phyloP scores from a whole-genome alignment of 2,113 vertebrate genomes.

The Coptodon bakossiorum region DNA sequence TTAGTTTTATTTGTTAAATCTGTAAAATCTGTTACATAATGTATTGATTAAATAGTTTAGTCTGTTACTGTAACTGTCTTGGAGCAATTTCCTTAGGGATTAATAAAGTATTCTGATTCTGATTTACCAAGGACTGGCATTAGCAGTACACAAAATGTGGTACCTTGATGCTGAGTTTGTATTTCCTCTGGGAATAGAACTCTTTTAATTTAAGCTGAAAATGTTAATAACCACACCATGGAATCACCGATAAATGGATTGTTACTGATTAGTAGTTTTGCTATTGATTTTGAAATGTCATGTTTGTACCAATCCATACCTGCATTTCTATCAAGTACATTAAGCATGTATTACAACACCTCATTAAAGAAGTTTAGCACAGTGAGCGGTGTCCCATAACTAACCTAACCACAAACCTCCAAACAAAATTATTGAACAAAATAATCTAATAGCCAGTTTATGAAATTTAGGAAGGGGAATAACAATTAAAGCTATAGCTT shows the following conservation, averaged over 20 bases:
- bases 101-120: not conserved
- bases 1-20: not conserved
- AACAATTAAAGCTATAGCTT: not conserved
- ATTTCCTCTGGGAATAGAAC: not conserved
- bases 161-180: not conserved
- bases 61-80: not conserved
- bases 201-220: not conserved
- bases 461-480: not conserved
- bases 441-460: not conserved
- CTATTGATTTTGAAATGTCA: not conserved
- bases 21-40: not conserved
- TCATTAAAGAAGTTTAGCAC: not conserved
- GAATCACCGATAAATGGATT: not conserved
- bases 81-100: not conserved
- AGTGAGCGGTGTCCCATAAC: not conserved
- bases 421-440: not conserved
- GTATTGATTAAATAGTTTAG: not conserved
- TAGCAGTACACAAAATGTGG: not conserved
- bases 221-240: no score
- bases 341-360: not conserved
- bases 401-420: not conserved
- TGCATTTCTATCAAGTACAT: not conserved
- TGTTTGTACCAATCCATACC: not conserved
- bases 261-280: not conserved
- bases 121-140: not conserved